Percentiles rank a stretch among this genome's conserved stretches.
Conservation (phyloP, 37 sponge, comb jelly and placozoan genomes). For the Dysidea cf. avara region DNA sequence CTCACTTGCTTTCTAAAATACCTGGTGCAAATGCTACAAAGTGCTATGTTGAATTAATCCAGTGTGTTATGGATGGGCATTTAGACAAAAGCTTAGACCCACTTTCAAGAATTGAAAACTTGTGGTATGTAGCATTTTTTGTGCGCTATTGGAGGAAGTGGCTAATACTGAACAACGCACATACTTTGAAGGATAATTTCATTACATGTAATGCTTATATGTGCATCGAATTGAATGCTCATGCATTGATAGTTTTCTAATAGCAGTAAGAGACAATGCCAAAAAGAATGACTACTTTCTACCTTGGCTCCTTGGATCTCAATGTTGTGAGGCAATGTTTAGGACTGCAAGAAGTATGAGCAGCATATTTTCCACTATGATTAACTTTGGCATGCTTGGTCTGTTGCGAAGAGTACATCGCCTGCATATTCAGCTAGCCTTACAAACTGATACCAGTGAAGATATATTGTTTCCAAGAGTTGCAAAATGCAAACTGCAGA, state of each 20-base stretch:
- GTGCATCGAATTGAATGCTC: constrained; percentile 49
- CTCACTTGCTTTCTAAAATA: not conserved
- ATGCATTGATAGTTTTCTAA: constrained; percentile 29
- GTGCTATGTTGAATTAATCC: not conserved
- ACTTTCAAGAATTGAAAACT: constrained; percentile 8
- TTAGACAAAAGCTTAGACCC: constrained; percentile 20
- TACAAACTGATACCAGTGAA: constrained; percentile 5
- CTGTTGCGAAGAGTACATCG: constrained; percentile 22
- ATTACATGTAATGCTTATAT: constrained; percentile 32
- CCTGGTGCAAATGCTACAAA: constrained; percentile 1
- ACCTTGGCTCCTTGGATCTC: constrained; percentile 47
- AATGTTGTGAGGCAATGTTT: constrained; percentile 44
- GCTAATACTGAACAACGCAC: not conserved
- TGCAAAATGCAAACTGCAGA: too few species aligned
- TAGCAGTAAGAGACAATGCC: not conserved
- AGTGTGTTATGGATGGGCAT: constrained; percentile 30
- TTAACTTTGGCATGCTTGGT: constrained; percentile 27
- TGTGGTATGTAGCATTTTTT: constrained; percentile 44
- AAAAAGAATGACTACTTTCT: not conserved
- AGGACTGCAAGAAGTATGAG: too few species aligned
- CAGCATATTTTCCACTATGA: constrained; percentile 21
- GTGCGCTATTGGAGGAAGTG: constrained; percentile 39
- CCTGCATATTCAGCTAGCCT: not conserved
- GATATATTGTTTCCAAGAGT: too few species aligned
- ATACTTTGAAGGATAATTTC: constrained; percentile 28